A percentile compares a stretch with the other conserved stretches of the same genome.
Evolutionary conservation across 2,113 vertebrate genomes (phyloP).

Genomic region (Montifringilla adamsi): DNA sequence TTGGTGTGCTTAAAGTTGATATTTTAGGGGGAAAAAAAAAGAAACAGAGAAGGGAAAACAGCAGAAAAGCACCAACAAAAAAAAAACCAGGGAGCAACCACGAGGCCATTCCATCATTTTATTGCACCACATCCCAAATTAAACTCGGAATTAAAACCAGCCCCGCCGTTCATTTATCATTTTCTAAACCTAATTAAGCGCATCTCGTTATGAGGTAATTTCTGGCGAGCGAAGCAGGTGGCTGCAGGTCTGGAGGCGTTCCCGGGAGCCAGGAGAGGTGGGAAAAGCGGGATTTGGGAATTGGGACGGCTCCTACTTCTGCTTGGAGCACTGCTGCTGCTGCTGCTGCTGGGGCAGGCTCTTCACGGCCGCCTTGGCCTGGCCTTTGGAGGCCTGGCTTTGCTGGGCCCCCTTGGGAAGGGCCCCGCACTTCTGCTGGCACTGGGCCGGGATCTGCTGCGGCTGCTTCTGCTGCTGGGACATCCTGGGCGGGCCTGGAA

Average conservation of each 20-base stretch:
- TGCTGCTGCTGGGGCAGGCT: conserved; percentile 8
- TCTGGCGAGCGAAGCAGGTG: background rate
- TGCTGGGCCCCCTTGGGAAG: background rate
- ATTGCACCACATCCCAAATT: background rate
- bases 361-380: background rate
- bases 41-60: accelerated
- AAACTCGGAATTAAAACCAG: background rate
- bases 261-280: background rate
- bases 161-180: accelerated
- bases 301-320: background rate
- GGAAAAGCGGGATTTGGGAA: background rate
- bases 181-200: background rate
- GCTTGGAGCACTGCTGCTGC: conserved; percentile 21
- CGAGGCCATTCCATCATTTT: background rate
- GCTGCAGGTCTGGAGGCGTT: background rate
- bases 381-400: background rate
- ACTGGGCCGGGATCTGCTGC: conserved; percentile 18
- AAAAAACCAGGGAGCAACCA: background rate
- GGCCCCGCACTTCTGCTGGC: conserved; percentile 7
- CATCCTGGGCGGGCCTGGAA: conserved; percentile 6
- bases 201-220: background rate
- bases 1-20: background rate
- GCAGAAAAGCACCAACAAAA: background rate
- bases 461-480: conserved; percentile 58
- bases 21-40: background rate